Conservation (phyloP, 2,888 invertebrate species). For the Carabus problematicus region DNA sequence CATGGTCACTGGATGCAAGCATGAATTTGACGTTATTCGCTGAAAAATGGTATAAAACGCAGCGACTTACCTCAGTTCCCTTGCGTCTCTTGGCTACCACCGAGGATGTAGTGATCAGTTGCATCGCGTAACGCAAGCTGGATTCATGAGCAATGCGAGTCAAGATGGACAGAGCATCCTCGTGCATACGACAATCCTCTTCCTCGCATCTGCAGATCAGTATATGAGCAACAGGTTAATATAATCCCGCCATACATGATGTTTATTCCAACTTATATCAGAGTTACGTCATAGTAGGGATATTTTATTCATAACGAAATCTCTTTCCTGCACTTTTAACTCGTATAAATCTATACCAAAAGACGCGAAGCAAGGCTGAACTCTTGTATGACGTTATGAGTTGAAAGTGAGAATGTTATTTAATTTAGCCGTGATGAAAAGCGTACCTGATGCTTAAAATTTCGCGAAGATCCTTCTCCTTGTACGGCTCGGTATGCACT, state of each 20-base stretch:
- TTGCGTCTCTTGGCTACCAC: conserved; percentile 93
- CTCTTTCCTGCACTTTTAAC: no score
- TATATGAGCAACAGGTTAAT: conserved; percentile 6
- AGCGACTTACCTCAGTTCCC: conserved; percentile 73
- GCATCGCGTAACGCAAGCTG: conserved; percentile 95
- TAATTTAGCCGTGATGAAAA: background rate
- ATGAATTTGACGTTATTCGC: no score
- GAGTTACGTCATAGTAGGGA: no score
- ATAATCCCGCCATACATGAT: conserved; percentile 7
- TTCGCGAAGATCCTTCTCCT: conserved; percentile 87
- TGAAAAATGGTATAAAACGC: no score
- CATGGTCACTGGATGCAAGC: no score
- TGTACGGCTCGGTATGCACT: conserved; percentile 88
- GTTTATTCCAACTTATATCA: no score
- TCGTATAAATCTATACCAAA: no score
- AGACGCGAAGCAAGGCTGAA: no score
- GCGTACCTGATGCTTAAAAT: conserved; percentile 83
- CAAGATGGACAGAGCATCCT: conserved; percentile 88
- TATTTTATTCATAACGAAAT: no score
- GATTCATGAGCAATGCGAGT: conserved; percentile 94
- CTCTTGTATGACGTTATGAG: no score
- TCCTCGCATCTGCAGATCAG: conserved; percentile 83
- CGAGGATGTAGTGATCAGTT: conserved; percentile 93
- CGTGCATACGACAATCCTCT: conserved; percentile 94
- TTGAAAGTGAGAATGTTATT: no score